Base-by-base conservation (phyloP, 1,140 invertebrate genomes). In the Cyclargus thomasi region DNA sequence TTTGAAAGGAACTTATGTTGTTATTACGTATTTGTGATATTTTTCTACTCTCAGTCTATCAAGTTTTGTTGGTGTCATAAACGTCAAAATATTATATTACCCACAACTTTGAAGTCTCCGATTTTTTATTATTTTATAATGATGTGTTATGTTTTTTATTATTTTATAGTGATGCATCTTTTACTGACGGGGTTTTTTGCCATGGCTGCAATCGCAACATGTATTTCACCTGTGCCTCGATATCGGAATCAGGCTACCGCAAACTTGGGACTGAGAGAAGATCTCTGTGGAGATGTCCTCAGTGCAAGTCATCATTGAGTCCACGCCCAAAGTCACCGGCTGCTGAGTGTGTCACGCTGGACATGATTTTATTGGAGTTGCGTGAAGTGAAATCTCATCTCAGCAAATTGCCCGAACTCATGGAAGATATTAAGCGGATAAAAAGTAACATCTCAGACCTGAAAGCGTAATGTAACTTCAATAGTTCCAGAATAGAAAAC, bases 171-270 rank as follows among this genome's bases (percentile, higher is more conserved):
- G 8, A 35, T n/a, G n/a, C n/a, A n/a, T n/a, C n/a, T 36, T 64
- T 21, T 64, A 36, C 63, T 47, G 35, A 64, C 47, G 63, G 63
- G 11, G 63, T 64, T 4, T 47, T 47, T 2, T 64, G 36, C 18
- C 8, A 64, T 7, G 35, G 63, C 1, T 64, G 63, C 11, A 64
- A 21, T 1, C 29, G 63, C 1, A 64, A 64, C 18, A 21, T 64
- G 18, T 35, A 64, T 14, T 47, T 64, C 18, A 10, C 63, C 7
- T 47, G 35, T 18, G 63, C 35, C 6, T 39, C 35, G 0, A 47
- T 47, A 17, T 64, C 63, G 1, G 63, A 64, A 8, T 7, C 4
- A 0, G 63, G 63, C 35, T 64, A 64, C 18, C 63, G 17, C 11
- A 64, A 47, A 11, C 63, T 64, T 4, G 63, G 63, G 2, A 1